phyloP scores from a whole-genome alignment of 2,888 invertebrate genomes.

The Himalopsyche tibetana region DNA sequence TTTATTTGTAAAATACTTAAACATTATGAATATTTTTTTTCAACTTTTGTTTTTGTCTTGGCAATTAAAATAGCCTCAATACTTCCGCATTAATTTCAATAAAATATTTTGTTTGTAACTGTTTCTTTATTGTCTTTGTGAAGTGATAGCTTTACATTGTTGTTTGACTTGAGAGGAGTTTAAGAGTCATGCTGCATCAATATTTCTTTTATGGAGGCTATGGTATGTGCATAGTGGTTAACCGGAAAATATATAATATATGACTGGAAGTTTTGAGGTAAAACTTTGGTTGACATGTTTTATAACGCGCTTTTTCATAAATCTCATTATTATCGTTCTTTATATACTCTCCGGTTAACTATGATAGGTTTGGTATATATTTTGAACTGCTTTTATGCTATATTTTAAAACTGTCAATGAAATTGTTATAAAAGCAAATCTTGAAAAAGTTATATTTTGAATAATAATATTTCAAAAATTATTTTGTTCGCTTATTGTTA shows the following conservation, averaged over 20 bases:
- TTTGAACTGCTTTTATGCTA: neutral
- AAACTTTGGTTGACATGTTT: too few species aligned
- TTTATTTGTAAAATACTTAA: too few species aligned
- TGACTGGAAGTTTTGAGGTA: neutral
- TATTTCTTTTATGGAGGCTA: neutral
- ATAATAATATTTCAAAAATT: too few species aligned
- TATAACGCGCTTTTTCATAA: too few species aligned
- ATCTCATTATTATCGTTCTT: too few species aligned
- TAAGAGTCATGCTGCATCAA: conserved; percentile 33
- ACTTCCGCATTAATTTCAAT: neutral
- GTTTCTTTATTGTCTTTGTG: neutral
- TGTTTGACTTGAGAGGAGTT: conserved; percentile 15
- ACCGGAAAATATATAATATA: neutral
- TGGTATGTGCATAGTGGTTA: neutral
- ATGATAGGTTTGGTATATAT: neutral
- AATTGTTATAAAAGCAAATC: neutral
- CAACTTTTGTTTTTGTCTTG: too few species aligned
- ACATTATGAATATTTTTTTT: too few species aligned
- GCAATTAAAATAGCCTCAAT: too few species aligned
- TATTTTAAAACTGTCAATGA: neutral
- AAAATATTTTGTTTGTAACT: neutral
- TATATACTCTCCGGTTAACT: too few species aligned
- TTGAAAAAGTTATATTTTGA: too few species aligned
- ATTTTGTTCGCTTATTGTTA: too few species aligned
- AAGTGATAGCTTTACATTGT: conserved; percentile 19